Base-by-base conservation (phyloP, 2,888 invertebrate species). In the Tryphoninae sp. region DNA sequence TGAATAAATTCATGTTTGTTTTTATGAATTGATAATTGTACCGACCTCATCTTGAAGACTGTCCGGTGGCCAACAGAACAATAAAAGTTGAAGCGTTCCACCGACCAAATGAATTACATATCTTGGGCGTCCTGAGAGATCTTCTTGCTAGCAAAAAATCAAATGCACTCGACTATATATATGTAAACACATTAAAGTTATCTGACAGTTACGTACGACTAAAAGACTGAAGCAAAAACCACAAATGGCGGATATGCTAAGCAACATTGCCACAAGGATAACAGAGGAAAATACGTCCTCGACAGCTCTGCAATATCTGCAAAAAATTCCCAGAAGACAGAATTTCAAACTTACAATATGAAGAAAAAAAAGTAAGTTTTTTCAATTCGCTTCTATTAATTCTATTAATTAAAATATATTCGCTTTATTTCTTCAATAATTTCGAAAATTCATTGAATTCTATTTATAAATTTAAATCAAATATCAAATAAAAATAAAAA, bases 41-140 rank as follows among this genome's bases (percentile, higher is more conserved):
- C 23, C 33, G 11, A 83, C 84, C 80, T 84, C 84, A 9, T 61
- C 75, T 40, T 78, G 83, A 55, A 85, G 78, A 13, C 65, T 76
- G 49, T 85, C 81, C 3, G 84, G 73, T 22, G 84, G 85, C 84
- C 83, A 85, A 53, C 84, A 85, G 16, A 79, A 83, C 45, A 85
- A 26, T 4, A 80, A 42, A 22, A 81, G 71, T 76, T 85, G 83
- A 8, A 85, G 0, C n/a, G 62, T 55, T 1, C 67, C 77, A 8
- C 68, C 83, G 13, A 82, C 13, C 4, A 82, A 26, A 58, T 80
- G 74, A 22, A 69, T 16, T n/a, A 53, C 23, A 26, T 74, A 78
- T 40, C 45, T 78, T 64, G 13, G 68, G 16, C 55, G 59, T 23
- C 67, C 73, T 42, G 58, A 19, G 33, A 59, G 23, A 13, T 73